Percentiles rank a stretch among this genome's conserved stretches.
Evolutionary conservation across 2,888 invertebrate genomes (phyloP).

Genomic region (Microctonus aethiopoides): DNA sequence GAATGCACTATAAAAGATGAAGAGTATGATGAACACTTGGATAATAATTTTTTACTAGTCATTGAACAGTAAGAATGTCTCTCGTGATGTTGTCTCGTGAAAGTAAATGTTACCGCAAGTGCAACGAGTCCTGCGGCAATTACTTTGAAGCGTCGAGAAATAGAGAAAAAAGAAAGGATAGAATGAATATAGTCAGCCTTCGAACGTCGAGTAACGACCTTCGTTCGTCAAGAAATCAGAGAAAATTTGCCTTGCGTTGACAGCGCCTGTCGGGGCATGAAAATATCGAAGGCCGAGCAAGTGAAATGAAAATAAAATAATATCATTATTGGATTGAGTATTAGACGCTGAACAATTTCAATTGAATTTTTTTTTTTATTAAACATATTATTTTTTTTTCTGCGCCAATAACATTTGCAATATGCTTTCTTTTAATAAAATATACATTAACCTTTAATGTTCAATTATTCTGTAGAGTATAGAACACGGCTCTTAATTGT

Average conservation of each 20-base stretch:
- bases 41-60: slow-evolving; percentile 46
- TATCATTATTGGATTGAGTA: too few species aligned
- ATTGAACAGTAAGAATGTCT: slow-evolving; percentile 50
- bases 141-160: slow-evolving; percentile 2
- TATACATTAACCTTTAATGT: neutral
- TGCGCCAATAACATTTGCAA: neutral
- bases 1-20: slow-evolving; percentile 11
- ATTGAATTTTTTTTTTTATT: neutral
- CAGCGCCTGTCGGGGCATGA: neutral
- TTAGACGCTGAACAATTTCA: neutral
- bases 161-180: neutral
- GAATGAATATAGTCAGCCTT: neutral
- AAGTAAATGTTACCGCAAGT: slow-evolving; percentile 19
- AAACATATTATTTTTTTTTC: too few species aligned
- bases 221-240: neutral
- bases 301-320: neutral
- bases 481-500: neutral
- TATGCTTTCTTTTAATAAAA: neutral
- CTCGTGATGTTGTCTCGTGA: slow-evolving; percentile 25
- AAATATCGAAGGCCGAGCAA: neutral
- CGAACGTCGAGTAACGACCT: slow-evolving; percentile 1
- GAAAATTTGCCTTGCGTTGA: neutral
- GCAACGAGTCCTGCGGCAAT: slow-evolving; percentile 23
- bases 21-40: neutral
- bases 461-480: neutral